Evolutionary conservation across 2,888 invertebrate genomes (phyloP).

Genomic region (Pheosia tremula): DNA sequence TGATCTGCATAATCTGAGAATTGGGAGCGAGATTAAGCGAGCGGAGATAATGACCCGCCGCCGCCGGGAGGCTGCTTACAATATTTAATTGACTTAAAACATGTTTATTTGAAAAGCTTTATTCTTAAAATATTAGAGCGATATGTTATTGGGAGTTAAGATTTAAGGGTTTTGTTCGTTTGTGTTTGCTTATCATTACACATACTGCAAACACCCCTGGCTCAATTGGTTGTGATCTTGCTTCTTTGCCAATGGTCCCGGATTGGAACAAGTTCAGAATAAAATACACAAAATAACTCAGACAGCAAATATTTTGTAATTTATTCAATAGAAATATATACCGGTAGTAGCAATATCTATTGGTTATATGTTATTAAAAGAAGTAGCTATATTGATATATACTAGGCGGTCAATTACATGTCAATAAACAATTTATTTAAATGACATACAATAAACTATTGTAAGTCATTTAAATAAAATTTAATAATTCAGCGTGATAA

Average conservation of each 20-base stretch:
- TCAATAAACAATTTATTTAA: no score
- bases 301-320: no score
- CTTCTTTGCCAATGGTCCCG: no score
- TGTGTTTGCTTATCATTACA: background rate
- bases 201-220: background rate
- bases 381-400: background rate
- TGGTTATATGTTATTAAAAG: background rate
- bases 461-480: background rate
- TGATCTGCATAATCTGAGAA: constrained; percentile 43
- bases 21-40: constrained; percentile 22
- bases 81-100: constrained; percentile 2
- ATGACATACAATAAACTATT: constrained; percentile 3
- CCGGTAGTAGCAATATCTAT: background rate
- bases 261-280: no score
- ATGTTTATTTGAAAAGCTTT: background rate
- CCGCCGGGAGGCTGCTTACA: constrained; percentile 4
- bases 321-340: no score
- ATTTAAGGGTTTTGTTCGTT: background rate
- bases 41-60: constrained; percentile 14
- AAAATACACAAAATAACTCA: no score
- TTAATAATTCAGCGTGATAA: constrained; percentile 1
- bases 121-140: background rate
- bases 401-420: background rate
- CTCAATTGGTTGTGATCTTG: no score
- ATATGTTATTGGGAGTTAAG: constrained; percentile 4